Conservation (phyloP, 2,888 invertebrate genomes). For the Thalpophila matura region DNA sequence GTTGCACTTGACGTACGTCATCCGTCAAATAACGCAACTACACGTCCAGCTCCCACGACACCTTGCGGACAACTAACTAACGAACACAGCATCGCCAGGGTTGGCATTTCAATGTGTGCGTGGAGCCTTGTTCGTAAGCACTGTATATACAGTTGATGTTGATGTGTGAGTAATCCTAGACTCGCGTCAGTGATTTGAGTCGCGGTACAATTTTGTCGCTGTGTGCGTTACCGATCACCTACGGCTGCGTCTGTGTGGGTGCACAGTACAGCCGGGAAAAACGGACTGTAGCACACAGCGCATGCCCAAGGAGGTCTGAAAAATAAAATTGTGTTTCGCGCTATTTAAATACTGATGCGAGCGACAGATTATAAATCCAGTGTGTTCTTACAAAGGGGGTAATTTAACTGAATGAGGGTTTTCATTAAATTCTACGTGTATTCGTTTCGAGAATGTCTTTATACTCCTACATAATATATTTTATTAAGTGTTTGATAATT, state of each 20-base stretch:
- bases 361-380: constrained; percentile 71
- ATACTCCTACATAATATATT: constrained; percentile 37
- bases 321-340: constrained; percentile 79
- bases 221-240: constrained; percentile 79
- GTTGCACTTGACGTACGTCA: constrained; percentile 55
- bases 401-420: constrained; percentile 65
- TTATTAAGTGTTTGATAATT: constrained; percentile 58
- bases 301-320: constrained; percentile 76
- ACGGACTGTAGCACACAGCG: constrained; percentile 68
- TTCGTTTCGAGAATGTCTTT: constrained; percentile 53
- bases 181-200: constrained; percentile 76
- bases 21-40: constrained; percentile 33
- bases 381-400: constrained; percentile 64
- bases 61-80: constrained; percentile 74
- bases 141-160: constrained; percentile 54
- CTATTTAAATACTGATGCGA: constrained; percentile 79
- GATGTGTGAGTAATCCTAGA: constrained; percentile 76
- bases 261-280: constrained; percentile 74
- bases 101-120: constrained; percentile 75
- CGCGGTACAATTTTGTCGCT: constrained; percentile 62
- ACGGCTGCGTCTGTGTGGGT: constrained; percentile 70
- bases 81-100: constrained; percentile 82
- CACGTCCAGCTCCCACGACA: constrained; percentile 57
- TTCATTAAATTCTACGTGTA: constrained; percentile 62
- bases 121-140: constrained; percentile 64